Base-by-base conservation (phyloP, 2,888 invertebrate species). In the Theodoxus fluviatilis region DNA sequence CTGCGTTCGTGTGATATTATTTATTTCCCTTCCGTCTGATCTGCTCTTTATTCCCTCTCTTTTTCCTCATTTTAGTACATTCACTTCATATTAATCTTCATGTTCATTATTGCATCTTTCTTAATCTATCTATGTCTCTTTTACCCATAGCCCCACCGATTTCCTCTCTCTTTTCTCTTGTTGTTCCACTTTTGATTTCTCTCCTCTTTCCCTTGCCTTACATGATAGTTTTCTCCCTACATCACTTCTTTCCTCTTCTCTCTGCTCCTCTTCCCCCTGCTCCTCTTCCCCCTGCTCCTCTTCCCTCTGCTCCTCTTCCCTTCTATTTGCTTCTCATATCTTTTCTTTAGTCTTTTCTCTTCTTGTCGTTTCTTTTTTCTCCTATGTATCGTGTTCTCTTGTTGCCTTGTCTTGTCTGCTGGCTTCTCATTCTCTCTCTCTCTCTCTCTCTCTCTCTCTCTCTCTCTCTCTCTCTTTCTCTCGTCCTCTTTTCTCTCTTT, bases 261-360 rank as follows among this genome's bases (percentile, higher is more conserved):
- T 33, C 59, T 59, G 15, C 59, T 59, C 28, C 59, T 59, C 31
- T 31, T 59, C 28, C 59, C 31, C 28, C 59, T 59, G 15, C 59
- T 59, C 28, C 59, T 59, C 28, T 31, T 59, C 28, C 28, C 18
- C 28, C 28, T 59, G n/a, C 28, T 33, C 3, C 28, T 59, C 9
- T 59, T 28, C 28, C 7, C 18, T 59, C 7, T 59, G 4, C 7
- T 59, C 18, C 7, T 59, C 18, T 33, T 28, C 6, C 28, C 18
- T 25, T 25, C 28, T 59, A 6, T 18, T 59, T 25, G 6, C 31
- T 28, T 33, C 31, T 28, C 28, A 28, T 28, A 28, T 59, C 59
- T 59, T 59, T 31, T 59, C 31, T 31, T 59, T 59, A 25, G 22
- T 25, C 28, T 59, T 25, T 18, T 59, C 33, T 33, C 31, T 28